These are phyloP conservation scores for Notothenia rossii DNA, from an alignment of 2,113 vertebrate genomes.

Conservation along the genomic window DNA sequence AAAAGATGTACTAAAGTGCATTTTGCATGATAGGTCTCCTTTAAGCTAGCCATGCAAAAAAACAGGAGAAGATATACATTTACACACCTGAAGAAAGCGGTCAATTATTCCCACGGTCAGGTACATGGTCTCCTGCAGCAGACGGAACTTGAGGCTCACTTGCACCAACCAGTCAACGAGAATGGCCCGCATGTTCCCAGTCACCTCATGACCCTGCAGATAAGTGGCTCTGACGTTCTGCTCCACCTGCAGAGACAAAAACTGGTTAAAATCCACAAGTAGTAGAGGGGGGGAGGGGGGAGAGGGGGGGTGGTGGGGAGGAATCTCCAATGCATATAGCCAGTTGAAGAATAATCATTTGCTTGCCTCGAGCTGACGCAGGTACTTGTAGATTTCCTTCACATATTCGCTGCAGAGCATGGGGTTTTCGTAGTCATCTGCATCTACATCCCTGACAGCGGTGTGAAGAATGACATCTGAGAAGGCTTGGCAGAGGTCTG, in stretches of 20 bases:
- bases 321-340: neutral
- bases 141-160: slow-evolving; percentile 86
- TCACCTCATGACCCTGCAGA: slow-evolving; percentile 85
- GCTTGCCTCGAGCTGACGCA: slow-evolving; percentile 86
- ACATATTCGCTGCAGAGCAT: slow-evolving; percentile 88
- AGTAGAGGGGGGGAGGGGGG: no score
- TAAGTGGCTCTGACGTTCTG: slow-evolving; percentile 84
- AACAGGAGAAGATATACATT: no score
- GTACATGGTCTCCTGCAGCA: slow-evolving; percentile 92
- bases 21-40: no score
- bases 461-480: slow-evolving; percentile 84
- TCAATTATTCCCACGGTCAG: slow-evolving; percentile 89
- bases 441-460: slow-evolving; percentile 84
- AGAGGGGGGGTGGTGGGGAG: no score
- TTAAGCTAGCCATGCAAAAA: no score
- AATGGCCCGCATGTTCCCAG: slow-evolving; percentile 88
- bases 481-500: slow-evolving; percentile 86
- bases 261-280: neutral
- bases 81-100: slow-evolving; percentile 89
- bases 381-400: slow-evolving; percentile 90
- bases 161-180: slow-evolving; percentile 93
- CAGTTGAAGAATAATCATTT: no score
- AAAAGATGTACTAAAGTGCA: no score
- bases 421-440: slow-evolving; percentile 83
- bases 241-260: slow-evolving; percentile 71